A percentile compares a stretch with the other conserved stretches of the same genome.
Evolutionary conservation across 2,888 invertebrate genomes (phyloP).

Genomic region (Chrysodeixis includens): DNA sequence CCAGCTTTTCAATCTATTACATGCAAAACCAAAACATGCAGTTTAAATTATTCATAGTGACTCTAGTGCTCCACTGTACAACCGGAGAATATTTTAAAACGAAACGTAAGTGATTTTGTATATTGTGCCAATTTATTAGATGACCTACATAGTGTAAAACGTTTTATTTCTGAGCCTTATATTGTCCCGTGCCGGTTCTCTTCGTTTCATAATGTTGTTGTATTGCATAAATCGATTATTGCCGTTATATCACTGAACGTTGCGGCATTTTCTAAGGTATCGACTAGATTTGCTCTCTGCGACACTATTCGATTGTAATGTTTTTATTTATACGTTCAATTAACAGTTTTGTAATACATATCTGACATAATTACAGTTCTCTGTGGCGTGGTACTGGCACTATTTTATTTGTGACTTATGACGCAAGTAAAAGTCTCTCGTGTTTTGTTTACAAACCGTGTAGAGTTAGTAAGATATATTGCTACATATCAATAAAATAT

Average conservation of each 20-base stretch:
- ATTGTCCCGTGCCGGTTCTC: conserved; percentile 34
- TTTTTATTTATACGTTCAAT: conserved; percentile 22
- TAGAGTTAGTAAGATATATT: conserved; percentile 38
- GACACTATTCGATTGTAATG: conserved; percentile 24
- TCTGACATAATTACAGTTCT: conserved; percentile 20
- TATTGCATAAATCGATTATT: conserved; percentile 67
- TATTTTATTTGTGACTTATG: conserved; percentile 44
- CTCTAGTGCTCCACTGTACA: conserved; percentile 76
- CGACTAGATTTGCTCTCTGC: conserved; percentile 22
- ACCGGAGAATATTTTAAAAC: conserved; percentile 81
- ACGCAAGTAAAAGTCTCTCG: conserved; percentile 38
- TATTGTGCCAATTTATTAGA: conserved; percentile 41
- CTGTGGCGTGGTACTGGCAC: conserved; percentile 32
- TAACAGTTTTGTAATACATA: conserved; percentile 24
- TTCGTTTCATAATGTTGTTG: conserved; percentile 62
- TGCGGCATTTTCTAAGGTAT: conserved; percentile 53
- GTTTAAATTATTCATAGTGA: conserved; percentile 82
- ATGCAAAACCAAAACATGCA: conserved; percentile 72
- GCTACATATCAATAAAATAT: conserved; percentile 31
- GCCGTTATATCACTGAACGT: conserved; percentile 63
- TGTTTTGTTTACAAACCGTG: conserved; percentile 48
- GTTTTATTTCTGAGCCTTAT: conserved; percentile 57
- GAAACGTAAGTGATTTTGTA: conserved; percentile 82
- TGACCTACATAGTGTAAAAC: conserved; percentile 47
- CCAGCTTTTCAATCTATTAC: conserved; percentile 54